phyloP scores from a whole-genome alignment of 2,888 invertebrate genomes.

The Yponomeuta malinellus region DNA sequence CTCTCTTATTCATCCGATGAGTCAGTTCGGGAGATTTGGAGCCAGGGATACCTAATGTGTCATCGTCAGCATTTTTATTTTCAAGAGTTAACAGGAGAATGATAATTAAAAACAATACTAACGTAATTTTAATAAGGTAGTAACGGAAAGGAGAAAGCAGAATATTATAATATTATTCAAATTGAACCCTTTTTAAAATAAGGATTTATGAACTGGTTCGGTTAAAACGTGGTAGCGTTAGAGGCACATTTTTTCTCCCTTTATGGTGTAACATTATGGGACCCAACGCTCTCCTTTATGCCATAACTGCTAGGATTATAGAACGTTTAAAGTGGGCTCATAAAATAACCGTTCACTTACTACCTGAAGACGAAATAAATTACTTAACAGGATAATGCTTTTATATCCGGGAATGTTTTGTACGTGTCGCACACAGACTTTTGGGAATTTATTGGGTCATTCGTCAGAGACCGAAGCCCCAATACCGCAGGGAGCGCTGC shows the following conservation, averaged over 20 bases:
- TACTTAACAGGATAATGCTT: constrained; percentile 74
- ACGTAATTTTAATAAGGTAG: not conserved
- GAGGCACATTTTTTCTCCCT: constrained; percentile 52
- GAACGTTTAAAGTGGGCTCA: constrained; percentile 66
- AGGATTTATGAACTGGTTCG: constrained; percentile 52
- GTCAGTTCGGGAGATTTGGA: constrained; percentile 8
- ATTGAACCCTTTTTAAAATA: constrained; percentile 35
- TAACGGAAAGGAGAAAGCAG: not conserved
- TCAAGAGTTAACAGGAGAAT: not conserved
- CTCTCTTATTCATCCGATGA: constrained; percentile 13
- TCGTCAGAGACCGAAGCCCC: constrained; percentile 59
- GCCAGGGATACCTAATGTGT: not conserved
- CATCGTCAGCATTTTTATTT: not conserved
- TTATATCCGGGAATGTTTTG: constrained; percentile 68
- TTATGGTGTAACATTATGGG: constrained; percentile 60
- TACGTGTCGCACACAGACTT: constrained; percentile 69
- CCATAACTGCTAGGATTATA: constrained; percentile 65
- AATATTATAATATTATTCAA: constrained; percentile 2
- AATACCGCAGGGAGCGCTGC: constrained; percentile 54
- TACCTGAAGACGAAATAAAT: constrained; percentile 73
- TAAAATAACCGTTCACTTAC: constrained; percentile 65
- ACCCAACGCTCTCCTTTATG: constrained; percentile 61
- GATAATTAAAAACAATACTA: not conserved
- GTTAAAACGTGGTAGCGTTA: constrained; percentile 49
- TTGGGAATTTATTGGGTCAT: constrained; percentile 73